Evolutionary conservation across 2,888 invertebrate genomes (phyloP).

Genomic region (Lepidochitona cinerea): DNA sequence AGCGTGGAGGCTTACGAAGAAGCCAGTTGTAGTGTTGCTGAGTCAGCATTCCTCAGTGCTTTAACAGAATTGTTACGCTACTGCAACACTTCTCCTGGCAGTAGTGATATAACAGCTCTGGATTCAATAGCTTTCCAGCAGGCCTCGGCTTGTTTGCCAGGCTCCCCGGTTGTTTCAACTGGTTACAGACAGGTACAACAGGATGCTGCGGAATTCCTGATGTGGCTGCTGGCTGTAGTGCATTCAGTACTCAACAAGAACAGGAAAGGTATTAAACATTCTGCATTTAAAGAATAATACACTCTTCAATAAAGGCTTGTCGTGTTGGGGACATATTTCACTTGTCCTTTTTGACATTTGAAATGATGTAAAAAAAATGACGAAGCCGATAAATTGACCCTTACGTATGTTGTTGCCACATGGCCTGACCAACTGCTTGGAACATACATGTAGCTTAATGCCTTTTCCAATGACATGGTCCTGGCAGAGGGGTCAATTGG

Average conservation of each 20-base stretch:
- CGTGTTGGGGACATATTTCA: no score
- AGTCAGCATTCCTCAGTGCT: conserved; percentile 45
- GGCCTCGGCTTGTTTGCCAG: conserved; percentile 44
- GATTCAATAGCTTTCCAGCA: conserved; percentile 48
- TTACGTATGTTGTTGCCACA: no score
- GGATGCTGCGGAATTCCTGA: conserved; percentile 66
- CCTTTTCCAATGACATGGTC: no score
- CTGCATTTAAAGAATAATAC: no score
- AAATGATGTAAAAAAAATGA: no score
- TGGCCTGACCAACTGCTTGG: no score
- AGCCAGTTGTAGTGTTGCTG: conserved; percentile 49
- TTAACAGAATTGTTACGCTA: conserved; percentile 45
- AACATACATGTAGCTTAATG: no score
- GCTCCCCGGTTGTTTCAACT: conserved; percentile 44
- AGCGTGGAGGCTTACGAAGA: conserved; percentile 39
- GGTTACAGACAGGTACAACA: conserved; percentile 53
- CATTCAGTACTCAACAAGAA: conserved; percentile 60
- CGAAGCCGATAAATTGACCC: no score
- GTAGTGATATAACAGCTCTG: conserved; percentile 26
- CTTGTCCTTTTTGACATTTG: no score
- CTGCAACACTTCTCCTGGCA: conserved; percentile 35
- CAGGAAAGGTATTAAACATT: conserved; percentile 32
- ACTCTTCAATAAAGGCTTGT: no score
- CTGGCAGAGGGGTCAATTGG: no score
- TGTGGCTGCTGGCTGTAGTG: conserved; percentile 61